phyloP scores from a whole-genome alignment of 2,888 invertebrate species.

The Pemphredon lugubris region DNA sequence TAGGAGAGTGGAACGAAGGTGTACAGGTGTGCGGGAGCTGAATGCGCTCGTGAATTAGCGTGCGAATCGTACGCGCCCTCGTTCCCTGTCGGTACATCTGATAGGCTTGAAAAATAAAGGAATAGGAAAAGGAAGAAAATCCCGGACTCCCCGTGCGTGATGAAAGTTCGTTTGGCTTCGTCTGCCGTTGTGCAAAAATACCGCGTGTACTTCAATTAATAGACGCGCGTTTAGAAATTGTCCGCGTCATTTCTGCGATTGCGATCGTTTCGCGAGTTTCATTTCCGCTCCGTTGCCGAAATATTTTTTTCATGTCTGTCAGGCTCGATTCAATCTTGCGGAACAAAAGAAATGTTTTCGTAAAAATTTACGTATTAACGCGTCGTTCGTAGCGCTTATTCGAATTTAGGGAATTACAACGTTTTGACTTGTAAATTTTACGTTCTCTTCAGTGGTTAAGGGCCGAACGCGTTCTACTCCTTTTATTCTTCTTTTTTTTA shows the following conservation, averaged over 20 bases:
- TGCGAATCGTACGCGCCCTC: constrained; percentile 46
- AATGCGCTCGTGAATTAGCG: constrained; percentile 53
- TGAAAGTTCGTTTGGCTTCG: constrained; percentile 35
- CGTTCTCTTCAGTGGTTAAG: no score
- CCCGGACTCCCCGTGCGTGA: constrained; percentile 31
- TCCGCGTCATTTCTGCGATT: not conserved
- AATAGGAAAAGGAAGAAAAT: constrained; percentile 16
- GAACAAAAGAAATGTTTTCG: no score
- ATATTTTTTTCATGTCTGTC: no score
- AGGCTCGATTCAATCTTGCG: no score
- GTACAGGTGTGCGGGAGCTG: constrained; percentile 47
- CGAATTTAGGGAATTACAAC: no score
- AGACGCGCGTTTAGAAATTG: constrained; percentile 17
- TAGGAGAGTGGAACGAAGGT: constrained; percentile 57
- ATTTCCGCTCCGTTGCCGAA: no score
- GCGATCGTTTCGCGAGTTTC: no score
- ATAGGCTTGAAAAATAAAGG: constrained; percentile 6
- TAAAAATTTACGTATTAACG: no score
- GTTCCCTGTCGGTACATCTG: constrained; percentile 29
- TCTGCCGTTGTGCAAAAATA: constrained; percentile 21
- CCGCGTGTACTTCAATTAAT: not conserved
- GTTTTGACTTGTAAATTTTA: no score
- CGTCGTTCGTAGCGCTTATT: no score
- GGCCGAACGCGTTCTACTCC: no score
- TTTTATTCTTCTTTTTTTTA: no score